Conservation (phyloP, 2,113 vertebrate genomes). For the Myrmophylax atrothorax region DNA sequence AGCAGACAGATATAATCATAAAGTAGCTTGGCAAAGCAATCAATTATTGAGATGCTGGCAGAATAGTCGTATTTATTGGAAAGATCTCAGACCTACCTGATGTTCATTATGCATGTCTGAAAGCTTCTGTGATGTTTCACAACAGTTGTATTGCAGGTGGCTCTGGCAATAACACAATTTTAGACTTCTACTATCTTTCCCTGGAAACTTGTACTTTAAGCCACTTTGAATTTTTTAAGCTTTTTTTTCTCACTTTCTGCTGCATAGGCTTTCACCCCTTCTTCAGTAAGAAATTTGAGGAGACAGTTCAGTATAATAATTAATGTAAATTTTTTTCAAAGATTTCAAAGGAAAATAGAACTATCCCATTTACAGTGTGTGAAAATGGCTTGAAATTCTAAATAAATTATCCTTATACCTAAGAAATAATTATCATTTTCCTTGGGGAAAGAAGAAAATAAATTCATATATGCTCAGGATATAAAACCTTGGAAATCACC, state of each 20-base stretch:
- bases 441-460: not conserved
- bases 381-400: not conserved
- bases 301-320: not conserved
- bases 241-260: not conserved
- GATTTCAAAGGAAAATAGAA: not conserved
- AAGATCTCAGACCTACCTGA: not conserved
- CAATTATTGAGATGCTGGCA: not conserved
- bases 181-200: not conserved
- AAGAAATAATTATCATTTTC: not conserved
- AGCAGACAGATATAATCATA: not conserved
- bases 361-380: not conserved
- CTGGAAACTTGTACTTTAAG: not conserved
- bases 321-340: not conserved
- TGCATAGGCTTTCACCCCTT: not conserved
- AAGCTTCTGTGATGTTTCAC: not conserved
- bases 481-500: not conserved
- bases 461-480: not conserved
- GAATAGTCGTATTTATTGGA: not conserved
- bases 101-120: not conserved
- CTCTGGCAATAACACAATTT: not conserved
- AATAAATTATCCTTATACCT: not conserved
- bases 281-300: not conserved
- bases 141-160: rapidly evolving
- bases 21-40: not conserved
- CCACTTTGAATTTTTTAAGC: not conserved